These are phyloP conservation scores for Pseudachorutes palmiensis DNA, from an alignment of 1,140 invertebrate species.

Conservation along the genomic window DNA sequence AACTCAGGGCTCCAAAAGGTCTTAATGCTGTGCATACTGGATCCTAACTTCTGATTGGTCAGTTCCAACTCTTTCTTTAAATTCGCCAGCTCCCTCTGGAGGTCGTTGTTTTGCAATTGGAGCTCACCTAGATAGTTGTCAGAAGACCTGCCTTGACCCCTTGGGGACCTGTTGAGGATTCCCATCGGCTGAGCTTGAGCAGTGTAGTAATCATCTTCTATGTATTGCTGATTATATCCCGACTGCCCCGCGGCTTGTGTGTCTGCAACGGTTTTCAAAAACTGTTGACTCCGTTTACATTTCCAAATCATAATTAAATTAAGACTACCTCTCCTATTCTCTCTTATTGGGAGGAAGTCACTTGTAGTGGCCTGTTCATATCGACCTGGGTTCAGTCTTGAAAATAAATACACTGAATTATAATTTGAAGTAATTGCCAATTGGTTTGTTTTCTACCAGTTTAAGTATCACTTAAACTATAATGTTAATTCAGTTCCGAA, in stretches of 20 bases:
- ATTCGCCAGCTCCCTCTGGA: slow-evolving; percentile 91
- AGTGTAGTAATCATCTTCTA: background rate
- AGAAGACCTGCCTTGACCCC: slow-evolving; percentile 24
- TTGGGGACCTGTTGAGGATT: slow-evolving; percentile 17
- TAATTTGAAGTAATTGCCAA: too few relatives aligned
- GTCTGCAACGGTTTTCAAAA: background rate
- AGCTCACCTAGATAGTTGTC: slow-evolving; percentile 76
- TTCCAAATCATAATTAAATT: background rate
- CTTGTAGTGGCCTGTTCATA: slow-evolving; percentile 2
- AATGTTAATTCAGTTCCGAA: too few relatives aligned
- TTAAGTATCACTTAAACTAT: too few relatives aligned
- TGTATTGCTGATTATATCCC: background rate
- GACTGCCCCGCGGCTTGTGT: background rate
- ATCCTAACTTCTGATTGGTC: slow-evolving; percentile 95
- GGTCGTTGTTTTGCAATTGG: slow-evolving; percentile 87
- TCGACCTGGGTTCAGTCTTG: slow-evolving; percentile 8
- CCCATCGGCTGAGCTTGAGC: background rate
- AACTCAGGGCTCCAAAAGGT: slow-evolving; percentile 99
- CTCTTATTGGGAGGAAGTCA: slow-evolving; percentile 8
- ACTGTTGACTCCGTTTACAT: background rate
- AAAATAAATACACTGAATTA: too few relatives aligned
- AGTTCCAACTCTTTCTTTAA: slow-evolving; percentile 93
- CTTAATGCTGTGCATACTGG: slow-evolving; percentile 98
- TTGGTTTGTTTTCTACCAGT: too few relatives aligned
- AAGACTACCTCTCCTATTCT: background rate